phyloP scores from a whole-genome alignment of 2,888 invertebrate species.

The Lagria hirta region DNA sequence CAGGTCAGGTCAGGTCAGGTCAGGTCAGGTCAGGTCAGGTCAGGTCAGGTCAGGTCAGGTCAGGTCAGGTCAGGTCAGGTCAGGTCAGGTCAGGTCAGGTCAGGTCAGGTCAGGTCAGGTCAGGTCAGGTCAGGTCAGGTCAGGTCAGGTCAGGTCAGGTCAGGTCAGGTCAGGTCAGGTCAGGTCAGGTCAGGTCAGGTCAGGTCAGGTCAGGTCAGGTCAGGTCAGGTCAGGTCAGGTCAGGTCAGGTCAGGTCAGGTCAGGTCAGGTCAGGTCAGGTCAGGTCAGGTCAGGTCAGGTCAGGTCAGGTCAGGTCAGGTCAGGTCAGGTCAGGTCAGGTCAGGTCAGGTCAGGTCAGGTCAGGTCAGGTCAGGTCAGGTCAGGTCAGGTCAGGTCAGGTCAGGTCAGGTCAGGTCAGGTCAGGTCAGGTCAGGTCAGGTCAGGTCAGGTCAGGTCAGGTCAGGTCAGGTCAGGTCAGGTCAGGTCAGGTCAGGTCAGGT shows the following conservation, averaged over 20 bases:
- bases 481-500: slow-evolving; percentile 27
- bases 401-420: slow-evolving; percentile 26
- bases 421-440: slow-evolving; percentile 22
- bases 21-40: slow-evolving; percentile 27
- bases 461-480: slow-evolving; percentile 29
- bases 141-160: slow-evolving; percentile 25
- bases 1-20: slow-evolving; percentile 20
- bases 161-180: slow-evolving; percentile 25
- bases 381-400: slow-evolving; percentile 26
- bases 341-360: slow-evolving; percentile 26
- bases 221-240: slow-evolving; percentile 31
- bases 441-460: slow-evolving; percentile 29
- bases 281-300: slow-evolving; percentile 27
- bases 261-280: slow-evolving; percentile 30
- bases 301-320: slow-evolving; percentile 27
- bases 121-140: slow-evolving; percentile 25
- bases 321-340: slow-evolving; percentile 28
- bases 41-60: slow-evolving; percentile 30
- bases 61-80: slow-evolving; percentile 29
- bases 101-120: slow-evolving; percentile 24
- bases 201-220: slow-evolving; percentile 29
- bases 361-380: slow-evolving; percentile 26
- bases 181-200: slow-evolving; percentile 24
- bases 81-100: slow-evolving; percentile 27
- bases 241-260: slow-evolving; percentile 31